Conservation (phyloP, 2,113 vertebrate species). For the Phodopus roborovskii region DNA sequence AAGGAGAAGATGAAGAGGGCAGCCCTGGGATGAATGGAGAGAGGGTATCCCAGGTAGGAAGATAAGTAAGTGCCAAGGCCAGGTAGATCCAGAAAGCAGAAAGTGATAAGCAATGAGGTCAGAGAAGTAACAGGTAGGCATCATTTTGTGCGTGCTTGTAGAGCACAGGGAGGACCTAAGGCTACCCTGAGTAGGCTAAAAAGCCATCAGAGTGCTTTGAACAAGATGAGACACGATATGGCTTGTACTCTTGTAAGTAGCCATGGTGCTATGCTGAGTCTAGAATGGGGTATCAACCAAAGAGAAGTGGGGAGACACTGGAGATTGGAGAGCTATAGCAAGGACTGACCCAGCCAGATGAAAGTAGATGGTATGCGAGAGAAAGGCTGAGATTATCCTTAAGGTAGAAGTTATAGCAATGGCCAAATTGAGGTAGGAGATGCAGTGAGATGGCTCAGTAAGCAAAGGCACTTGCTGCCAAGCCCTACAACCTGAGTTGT, state of each 20-base stretch:
- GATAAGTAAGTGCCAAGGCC: not conserved
- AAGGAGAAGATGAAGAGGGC: not conserved
- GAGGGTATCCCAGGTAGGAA: not conserved
- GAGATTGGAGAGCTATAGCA: too few species aligned
- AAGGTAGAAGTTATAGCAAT: not conserved
- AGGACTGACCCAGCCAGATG: not conserved
- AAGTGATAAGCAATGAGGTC: not conserved
- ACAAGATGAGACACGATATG: not conserved
- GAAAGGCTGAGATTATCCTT: not conserved
- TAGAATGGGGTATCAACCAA: not conserved
- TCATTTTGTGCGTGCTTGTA: not conserved
- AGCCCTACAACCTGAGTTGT: not conserved
- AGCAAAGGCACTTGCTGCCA: not conserved
- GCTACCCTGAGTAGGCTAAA: not conserved
- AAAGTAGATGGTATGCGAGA: rapidly evolving
- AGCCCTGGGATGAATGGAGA: not conserved
- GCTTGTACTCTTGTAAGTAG: not conserved
- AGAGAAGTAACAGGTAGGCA: not conserved
- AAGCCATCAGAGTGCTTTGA: not conserved
- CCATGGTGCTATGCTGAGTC: not conserved
- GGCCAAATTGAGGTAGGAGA: not conserved
- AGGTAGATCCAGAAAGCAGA: not conserved
- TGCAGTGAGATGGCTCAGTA: not conserved
- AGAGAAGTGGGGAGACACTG: not conserved
- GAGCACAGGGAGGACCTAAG: not conserved